Evolutionary conservation across 2,113 vertebrate genomes (phyloP), one percentile per base, ranked within the genome.

Genomic region (Proteles cristata): DNA sequence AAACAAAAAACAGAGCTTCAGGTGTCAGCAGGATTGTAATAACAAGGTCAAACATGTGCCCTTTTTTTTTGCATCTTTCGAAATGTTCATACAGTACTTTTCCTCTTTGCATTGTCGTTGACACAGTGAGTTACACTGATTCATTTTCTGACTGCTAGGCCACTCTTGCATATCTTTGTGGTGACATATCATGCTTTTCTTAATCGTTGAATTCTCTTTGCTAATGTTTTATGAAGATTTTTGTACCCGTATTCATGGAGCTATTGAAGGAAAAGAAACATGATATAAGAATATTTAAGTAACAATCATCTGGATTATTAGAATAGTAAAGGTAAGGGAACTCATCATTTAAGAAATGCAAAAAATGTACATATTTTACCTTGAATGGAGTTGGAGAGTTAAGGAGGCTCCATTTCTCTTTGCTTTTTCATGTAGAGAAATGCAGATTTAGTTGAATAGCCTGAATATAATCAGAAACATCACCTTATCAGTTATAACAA

Each of bases 351-450:
- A 94, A 39, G 66, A 73, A 82, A 88, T 26, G 26, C 19, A 43
- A 28, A 19, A 19, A 16, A 8, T 90, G 26, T 74, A 12, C 53
- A 43, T 21, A 25, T 31, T 23, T 89, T 74, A 90, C 65, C 77
- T 73, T n/a, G 77, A 89, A 43, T 43, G 19, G 26, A 35, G n/a
- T 4, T 12, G 21, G 33, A 11, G 55, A 63, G 6, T 14, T 74
- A 68, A 39, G 33, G 33, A 73, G 53, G 33, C 55, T 45, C 35
- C 48, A 55, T n/a, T 58, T 93, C 61, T 28, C 48, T 66, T 53
- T 43, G n/a, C n/a, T 94, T 76, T 74, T 53, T 45, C 33, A n/a
- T 83, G 83, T 84, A 92, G 28, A 83, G 79, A 83, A 92, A 71
- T 61, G 28, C 35, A 61, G 28, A 61, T 61, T 73, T 89, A 11